Percentiles rank a stretch among this genome's conserved stretches.
phyloP scores from a whole-genome alignment of 2,888 invertebrate genomes.

The Parascotia fuliginaria region DNA sequence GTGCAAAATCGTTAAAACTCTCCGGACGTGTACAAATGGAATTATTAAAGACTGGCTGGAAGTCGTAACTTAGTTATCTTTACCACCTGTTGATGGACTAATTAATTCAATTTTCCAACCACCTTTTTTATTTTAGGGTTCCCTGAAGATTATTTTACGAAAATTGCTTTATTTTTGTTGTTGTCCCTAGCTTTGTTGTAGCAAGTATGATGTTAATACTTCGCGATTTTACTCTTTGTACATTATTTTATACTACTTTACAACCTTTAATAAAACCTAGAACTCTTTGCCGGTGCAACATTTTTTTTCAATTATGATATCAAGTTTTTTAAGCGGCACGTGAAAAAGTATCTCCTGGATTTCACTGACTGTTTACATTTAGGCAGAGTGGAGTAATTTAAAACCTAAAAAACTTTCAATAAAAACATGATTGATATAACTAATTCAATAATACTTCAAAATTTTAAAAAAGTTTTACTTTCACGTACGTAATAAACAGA shows the following conservation, averaged over 20 bases:
- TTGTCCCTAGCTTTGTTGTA: not conserved
- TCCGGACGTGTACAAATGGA: constrained; percentile 66
- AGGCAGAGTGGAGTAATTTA: too few species aligned
- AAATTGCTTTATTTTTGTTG: constrained; percentile 3
- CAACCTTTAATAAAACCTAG: not conserved
- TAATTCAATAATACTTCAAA: too few species aligned
- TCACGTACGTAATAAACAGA: constrained; percentile 28
- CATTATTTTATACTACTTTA: too few species aligned
- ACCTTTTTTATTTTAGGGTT: constrained; percentile 52
- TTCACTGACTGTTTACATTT: constrained; percentile 22
- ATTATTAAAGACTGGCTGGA: constrained; percentile 69
- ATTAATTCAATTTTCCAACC: constrained; percentile 76
- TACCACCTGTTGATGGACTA: constrained; percentile 78
- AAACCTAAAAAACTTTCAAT: too few species aligned
- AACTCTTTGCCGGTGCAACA: too few species aligned
- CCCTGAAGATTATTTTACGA: constrained; percentile 28
- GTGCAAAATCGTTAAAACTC: constrained; percentile 69
- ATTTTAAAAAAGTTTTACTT: too few species aligned
- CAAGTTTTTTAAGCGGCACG: too few species aligned
- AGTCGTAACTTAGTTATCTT: constrained; percentile 68
- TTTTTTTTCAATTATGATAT: too few species aligned
- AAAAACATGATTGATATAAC: too few species aligned
- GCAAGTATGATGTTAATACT: too few species aligned
- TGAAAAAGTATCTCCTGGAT: too few species aligned
- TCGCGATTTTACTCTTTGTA: too few species aligned